These are phyloP conservation scores for Apostichopus japonicus DNA, from an alignment of 35 echinoderm and acorn worm species.

Conservation along the genomic window DNA sequence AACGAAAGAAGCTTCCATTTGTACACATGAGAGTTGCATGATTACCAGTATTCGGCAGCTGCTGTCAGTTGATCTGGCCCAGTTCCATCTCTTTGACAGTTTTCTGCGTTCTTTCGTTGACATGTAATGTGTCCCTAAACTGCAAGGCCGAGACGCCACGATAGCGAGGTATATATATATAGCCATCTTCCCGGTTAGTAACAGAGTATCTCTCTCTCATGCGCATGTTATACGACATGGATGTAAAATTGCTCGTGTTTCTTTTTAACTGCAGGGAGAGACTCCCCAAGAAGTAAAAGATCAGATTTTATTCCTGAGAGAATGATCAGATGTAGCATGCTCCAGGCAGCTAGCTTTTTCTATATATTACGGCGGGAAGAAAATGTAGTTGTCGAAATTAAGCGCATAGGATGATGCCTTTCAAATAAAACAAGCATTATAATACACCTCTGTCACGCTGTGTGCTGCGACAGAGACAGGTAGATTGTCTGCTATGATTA, in stretches of 20 bases:
- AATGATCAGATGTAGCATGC: not conserved
- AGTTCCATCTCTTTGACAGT: constrained; percentile 17
- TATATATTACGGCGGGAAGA: not conserved
- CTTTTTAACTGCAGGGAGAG: not conserved
- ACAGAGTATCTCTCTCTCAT: not conserved
- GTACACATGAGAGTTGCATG: constrained; percentile 40
- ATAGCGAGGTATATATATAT: not conserved
- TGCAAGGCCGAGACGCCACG: not conserved
- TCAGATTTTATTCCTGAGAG: not conserved
- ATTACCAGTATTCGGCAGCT: constrained; percentile 30
- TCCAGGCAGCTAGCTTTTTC: not conserved
- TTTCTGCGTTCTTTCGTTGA: not conserved
- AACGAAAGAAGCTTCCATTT: not conserved
- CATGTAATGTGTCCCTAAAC: not conserved
- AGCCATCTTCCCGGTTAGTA: not conserved
- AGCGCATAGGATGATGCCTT: not conserved
- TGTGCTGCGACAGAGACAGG: no score
- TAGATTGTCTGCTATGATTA: no score
- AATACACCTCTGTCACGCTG: no score
- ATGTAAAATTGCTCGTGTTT: not conserved
- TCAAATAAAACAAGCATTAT: no score
- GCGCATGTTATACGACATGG: not conserved
- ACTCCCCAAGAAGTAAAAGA: not conserved
- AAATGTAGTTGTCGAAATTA: not conserved
- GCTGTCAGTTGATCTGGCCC: constrained; percentile 34